These are phyloP conservation scores for Odontamblyopus lacepedii DNA, from an alignment of 2,797 vertebrate species.

Conservation along the genomic window DNA sequence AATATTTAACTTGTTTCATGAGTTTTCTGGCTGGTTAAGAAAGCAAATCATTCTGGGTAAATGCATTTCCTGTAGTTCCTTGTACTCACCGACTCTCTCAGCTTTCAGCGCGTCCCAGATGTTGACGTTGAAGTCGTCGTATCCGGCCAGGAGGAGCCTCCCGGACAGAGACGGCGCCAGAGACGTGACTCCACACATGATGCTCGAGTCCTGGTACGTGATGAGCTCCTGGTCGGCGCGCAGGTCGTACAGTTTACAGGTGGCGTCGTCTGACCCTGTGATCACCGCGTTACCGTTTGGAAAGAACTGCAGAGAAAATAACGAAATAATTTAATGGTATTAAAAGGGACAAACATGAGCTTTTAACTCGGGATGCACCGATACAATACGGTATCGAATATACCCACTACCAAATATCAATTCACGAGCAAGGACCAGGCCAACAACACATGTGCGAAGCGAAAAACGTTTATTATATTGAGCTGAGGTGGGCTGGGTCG, in stretches of 20 bases:
- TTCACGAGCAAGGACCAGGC: too few relatives aligned
- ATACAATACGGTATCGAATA: too few relatives aligned
- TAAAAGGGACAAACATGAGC: neutral
- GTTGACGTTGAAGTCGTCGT: constrained; percentile 98
- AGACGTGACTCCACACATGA: constrained; percentile 96
- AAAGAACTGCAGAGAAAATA: constrained; percentile 85
- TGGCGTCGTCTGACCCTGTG: constrained; percentile 93
- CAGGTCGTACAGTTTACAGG: constrained; percentile 92
- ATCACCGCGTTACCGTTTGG: constrained; percentile 95
- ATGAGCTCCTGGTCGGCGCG: constrained; percentile 95
- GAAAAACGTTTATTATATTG: too few relatives aligned
- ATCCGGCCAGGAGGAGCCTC: constrained; percentile 91
- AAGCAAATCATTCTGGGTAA: too few relatives aligned
- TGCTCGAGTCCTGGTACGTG: constrained; percentile 89
- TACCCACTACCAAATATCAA: too few relatives aligned
- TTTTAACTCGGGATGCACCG: too few relatives aligned
- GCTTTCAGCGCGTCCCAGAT: constrained; percentile 94
- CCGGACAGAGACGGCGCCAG: constrained; percentile 91
- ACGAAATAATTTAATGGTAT: too few relatives aligned
- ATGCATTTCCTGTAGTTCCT: too few relatives aligned
- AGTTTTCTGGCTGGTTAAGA: too few relatives aligned
- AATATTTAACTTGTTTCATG: too few relatives aligned
- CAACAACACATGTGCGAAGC: too few relatives aligned
- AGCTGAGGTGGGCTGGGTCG: too few relatives aligned
- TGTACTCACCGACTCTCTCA: constrained; percentile 90